Evolutionary conservation across 1,140 invertebrate genomes (phyloP), one percentile per base, ranked within the genome.

Genomic region (Lepidurus arcticus): DNA sequence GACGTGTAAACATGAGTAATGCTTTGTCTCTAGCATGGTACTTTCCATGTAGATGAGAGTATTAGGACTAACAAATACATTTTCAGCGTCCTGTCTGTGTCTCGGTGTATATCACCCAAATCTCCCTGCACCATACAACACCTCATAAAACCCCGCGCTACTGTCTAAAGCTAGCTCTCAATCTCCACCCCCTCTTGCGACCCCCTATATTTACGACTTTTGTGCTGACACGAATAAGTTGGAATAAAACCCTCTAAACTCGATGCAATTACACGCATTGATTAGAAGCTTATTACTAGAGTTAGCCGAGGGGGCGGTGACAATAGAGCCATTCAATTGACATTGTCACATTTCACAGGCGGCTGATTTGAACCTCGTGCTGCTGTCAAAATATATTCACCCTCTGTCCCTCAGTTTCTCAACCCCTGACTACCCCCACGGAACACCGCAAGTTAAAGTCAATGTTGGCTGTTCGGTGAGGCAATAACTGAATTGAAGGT

Each of bases 51-150:
- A 34, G 75, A 44, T 76, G 74, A 75, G 75, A 44, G 75, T 45
- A 45, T 76, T 76, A 76, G 24, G 47, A 76, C 24, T 76, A 44
- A 76, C 75, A 76, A 76, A 76, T 44, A 47, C 26, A 24, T 47
- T 44, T 44, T 44, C 34, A 34, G 53, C 16, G 21, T 65, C 53
- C 53, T 65, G 53, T 65, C 53, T 65, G 34, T 34, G 34, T 65
- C 16, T 21, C 53, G 21, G 53, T 65, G 1, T 65, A 65, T 65
- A 65, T 65, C 53, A 65, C 16, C 34, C 1, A 65, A 65, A 65
- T 65, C 53, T 65, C 53, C 53, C 53, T 65, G 53, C 7, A 16
- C 53, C 53, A 65, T 65, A 65, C 21, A 65, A 65, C 53, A 65
- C 53, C 53, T 65, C 53, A 16, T 65, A 65, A 65, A 65, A 65